These are phyloP conservation scores for Romanomermis culicivorax DNA, from an alignment of 2,888 invertebrate species.

Conservation along the genomic window DNA sequence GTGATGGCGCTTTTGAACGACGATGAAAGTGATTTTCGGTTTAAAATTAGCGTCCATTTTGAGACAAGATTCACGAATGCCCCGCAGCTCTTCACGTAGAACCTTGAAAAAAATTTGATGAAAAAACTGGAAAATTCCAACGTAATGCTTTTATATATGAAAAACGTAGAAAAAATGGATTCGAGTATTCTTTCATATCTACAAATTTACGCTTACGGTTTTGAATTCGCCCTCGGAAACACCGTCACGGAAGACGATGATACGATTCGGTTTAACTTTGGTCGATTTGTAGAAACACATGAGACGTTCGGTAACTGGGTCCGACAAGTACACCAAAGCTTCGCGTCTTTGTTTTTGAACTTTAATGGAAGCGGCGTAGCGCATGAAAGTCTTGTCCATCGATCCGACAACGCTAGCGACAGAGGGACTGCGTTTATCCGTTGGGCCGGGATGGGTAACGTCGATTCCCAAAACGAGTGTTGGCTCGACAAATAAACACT, in stretches of 20 bases:
- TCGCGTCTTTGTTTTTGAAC: slow-evolving; percentile 39
- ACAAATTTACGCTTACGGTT: slow-evolving; percentile 6
- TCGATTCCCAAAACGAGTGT: slow-evolving; percentile 62
- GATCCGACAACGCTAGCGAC: slow-evolving; percentile 33
- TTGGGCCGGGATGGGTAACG: slow-evolving; percentile 72
- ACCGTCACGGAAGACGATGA: slow-evolving; percentile 21
- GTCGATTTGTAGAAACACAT: slow-evolving; percentile 8
- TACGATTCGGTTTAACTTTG: slow-evolving; percentile 14
- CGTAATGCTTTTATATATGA: too few relatives aligned
- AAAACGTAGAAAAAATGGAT: too few relatives aligned
- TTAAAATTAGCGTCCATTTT: slow-evolving; percentile 8
- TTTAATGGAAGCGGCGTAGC: slow-evolving; percentile 41
- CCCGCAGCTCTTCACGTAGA: slow-evolving; percentile 14
- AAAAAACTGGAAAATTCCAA: too few relatives aligned
- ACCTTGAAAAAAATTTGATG: too few relatives aligned
- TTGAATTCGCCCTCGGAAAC: slow-evolving; percentile 18
- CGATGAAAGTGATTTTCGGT: slow-evolving; percentile 20
- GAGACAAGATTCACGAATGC: slow-evolving; percentile 14
- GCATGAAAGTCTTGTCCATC: slow-evolving; percentile 19
- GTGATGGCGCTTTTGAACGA: slow-evolving; percentile 22
- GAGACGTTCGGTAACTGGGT: slow-evolving; percentile 11
- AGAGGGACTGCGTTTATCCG: slow-evolving; percentile 39
- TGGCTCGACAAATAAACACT: slow-evolving; percentile 25
- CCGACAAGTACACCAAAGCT: slow-evolving; percentile 5
- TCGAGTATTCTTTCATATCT: too few relatives aligned